phyloP scores from a whole-genome alignment of 2,113 vertebrate species.

The Ptilorrhoa leucosticta region DNA sequence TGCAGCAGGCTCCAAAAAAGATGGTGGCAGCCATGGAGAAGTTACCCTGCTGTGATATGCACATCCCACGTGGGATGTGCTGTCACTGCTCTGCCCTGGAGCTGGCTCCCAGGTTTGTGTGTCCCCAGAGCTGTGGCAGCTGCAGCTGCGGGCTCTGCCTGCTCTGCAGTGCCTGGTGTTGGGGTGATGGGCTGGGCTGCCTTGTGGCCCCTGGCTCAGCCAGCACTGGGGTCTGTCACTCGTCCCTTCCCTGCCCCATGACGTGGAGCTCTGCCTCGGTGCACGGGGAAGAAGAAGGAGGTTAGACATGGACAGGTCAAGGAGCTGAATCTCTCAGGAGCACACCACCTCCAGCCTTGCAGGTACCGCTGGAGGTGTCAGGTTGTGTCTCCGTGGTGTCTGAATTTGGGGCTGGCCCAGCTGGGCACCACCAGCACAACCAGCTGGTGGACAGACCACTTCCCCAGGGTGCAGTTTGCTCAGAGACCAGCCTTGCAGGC shows the following conservation, averaged over 20 bases:
- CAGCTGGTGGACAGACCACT: not conserved
- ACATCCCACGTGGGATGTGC: rapidly evolving
- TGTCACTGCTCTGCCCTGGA: not conserved
- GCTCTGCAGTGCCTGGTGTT: not conserved
- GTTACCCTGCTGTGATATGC: not conserved
- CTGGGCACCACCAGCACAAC: not conserved
- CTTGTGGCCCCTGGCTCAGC: not conserved
- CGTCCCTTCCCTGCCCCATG: not conserved
- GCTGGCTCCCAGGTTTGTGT: not conserved
- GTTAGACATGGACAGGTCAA: rapidly evolving
- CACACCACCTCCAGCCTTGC: not conserved
- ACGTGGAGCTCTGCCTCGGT: not conserved
- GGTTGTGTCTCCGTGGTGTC: not conserved
- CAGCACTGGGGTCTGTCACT: not conserved
- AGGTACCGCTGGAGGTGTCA: not conserved
- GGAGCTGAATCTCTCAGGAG: not conserved
- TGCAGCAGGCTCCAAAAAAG: not conserved
- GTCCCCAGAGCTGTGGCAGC: not conserved
- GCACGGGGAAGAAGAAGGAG: not conserved
- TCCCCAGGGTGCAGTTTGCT: not conserved
- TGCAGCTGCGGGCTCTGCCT: not conserved
- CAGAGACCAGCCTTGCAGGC: not conserved
- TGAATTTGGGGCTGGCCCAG: not conserved
- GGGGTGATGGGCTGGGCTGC: not conserved
- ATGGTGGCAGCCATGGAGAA: not conserved